Conservation (phyloP, 2,888 invertebrate species). For the Drosophila suboccidentalis region DNA sequence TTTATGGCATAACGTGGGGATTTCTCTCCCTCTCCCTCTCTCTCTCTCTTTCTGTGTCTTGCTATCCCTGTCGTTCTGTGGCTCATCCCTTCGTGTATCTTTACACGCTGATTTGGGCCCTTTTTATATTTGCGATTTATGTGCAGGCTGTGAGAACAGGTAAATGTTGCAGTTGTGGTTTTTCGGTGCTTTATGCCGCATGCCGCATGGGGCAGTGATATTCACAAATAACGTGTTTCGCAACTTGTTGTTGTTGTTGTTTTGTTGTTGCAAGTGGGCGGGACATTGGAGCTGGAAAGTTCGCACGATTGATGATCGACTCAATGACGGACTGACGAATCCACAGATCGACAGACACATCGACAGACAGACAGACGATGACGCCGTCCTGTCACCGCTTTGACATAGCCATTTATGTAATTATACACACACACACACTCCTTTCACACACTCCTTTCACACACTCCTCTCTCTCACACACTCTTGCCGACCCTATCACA, state of each 20-base stretch:
- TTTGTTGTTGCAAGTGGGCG: conserved; percentile 72
- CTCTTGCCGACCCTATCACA: conserved; percentile 54
- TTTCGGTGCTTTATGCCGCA: conserved; percentile 35
- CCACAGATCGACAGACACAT: conserved; percentile 6
- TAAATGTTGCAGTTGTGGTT: conserved; percentile 10
- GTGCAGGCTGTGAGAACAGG: conserved; percentile 65
- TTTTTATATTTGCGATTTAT: conserved; percentile 77
- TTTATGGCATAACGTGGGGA: conserved; percentile 71
- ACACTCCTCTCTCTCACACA: conserved; percentile 20
- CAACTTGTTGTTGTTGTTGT: conserved; percentile 4
- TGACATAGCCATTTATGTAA: conserved; percentile 78
- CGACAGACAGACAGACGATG: conserved; percentile 65
- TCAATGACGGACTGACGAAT: conserved; percentile 38
- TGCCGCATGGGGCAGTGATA: conserved; percentile 63
- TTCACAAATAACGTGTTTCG: conserved; percentile 62
- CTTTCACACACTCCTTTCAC: conserved; percentile 19
- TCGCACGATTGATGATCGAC: conserved; percentile 80
- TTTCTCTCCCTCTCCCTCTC: background rate
- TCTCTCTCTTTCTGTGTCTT: background rate
- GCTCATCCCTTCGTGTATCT: conserved; percentile 45
- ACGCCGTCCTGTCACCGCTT: conserved; percentile 78
- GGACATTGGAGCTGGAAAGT: conserved; percentile 67
- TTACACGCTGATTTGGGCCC: conserved; percentile 77
- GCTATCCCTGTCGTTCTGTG: background rate
- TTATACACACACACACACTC: conserved; percentile 61